phyloP scores from a whole-genome alignment of 64 coral and sea anemone genomes.

The Acropora tenuis region DNA sequence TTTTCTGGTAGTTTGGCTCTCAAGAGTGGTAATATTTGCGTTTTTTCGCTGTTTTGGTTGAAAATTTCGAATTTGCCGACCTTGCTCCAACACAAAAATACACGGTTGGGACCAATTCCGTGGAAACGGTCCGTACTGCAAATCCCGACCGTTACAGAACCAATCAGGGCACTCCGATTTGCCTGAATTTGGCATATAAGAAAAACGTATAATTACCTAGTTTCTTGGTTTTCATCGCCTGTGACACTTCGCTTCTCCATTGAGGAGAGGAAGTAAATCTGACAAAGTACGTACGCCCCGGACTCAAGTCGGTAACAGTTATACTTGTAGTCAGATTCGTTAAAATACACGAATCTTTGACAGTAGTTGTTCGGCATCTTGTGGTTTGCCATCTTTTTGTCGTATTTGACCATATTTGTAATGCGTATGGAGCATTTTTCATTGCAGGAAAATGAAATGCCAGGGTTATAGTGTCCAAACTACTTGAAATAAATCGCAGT shows the following conservation, averaged over 20 bases:
- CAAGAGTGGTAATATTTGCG: no score
- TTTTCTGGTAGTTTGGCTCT: no score
- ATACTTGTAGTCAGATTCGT: background rate
- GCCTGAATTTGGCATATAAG: no score
- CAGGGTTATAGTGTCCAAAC: slow-evolving; percentile 1
- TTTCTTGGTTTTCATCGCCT: slow-evolving; percentile 8
- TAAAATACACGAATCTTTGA: background rate
- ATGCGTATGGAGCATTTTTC: background rate
- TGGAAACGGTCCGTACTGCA: no score
- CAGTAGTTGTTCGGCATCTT: background rate
- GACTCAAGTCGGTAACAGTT: background rate
- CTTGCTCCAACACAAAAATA: no score
- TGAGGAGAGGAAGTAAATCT: background rate
- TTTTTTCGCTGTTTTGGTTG: no score
- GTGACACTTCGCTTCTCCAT: background rate
- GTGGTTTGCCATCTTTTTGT: slow-evolving; percentile 9
- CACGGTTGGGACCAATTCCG: no score
- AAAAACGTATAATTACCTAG: slow-evolving; percentile 6
- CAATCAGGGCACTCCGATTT: no score
- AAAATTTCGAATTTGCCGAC: no score
- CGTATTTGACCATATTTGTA: slow-evolving; percentile 30
- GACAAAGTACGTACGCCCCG: slow-evolving; percentile 23
- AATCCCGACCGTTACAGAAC: no score
- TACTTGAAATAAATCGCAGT: slow-evolving; percentile 26
- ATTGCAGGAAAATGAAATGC: background rate